phyloP scores from a whole-genome alignment of 2,113 vertebrate genomes.

The Marmota flaviventris region DNA sequence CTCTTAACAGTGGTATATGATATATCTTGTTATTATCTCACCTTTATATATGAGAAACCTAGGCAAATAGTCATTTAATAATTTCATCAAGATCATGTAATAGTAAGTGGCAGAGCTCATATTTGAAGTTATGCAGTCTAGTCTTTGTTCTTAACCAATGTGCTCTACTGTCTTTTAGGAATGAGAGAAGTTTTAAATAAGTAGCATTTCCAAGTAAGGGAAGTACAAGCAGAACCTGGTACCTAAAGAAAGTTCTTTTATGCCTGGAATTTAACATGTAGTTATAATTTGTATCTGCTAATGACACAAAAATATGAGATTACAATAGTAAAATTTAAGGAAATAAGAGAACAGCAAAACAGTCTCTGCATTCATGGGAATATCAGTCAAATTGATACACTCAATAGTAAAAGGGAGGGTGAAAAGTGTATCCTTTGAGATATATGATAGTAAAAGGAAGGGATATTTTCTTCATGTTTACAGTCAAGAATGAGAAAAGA shows the following conservation, averaged over 20 bases:
- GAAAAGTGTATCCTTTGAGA: background rate
- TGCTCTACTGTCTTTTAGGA: background rate
- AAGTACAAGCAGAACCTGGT: background rate
- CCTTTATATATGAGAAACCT: background rate
- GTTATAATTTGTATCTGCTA: background rate
- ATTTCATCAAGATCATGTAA: background rate
- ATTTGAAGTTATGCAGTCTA: background rate
- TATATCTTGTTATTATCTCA: background rate
- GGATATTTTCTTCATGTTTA: background rate
- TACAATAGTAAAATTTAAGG: background rate
- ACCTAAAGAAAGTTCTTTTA: background rate
- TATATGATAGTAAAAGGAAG: background rate
- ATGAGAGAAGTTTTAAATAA: background rate
- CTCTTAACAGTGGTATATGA: background rate
- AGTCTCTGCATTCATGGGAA: background rate
- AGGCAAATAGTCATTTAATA: constrained; percentile 29
- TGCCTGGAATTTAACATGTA: background rate
- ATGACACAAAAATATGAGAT: background rate
- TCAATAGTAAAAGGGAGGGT: background rate
- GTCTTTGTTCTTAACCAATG: background rate
- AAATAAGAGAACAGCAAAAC: background rate
- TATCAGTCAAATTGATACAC: background rate
- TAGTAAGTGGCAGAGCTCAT: background rate
- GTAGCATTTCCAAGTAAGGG: background rate
- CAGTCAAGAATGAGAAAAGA: background rate